Base-by-base conservation (phyloP, 2,113 vertebrate species). In the Brachypteracias leptosomus region DNA sequence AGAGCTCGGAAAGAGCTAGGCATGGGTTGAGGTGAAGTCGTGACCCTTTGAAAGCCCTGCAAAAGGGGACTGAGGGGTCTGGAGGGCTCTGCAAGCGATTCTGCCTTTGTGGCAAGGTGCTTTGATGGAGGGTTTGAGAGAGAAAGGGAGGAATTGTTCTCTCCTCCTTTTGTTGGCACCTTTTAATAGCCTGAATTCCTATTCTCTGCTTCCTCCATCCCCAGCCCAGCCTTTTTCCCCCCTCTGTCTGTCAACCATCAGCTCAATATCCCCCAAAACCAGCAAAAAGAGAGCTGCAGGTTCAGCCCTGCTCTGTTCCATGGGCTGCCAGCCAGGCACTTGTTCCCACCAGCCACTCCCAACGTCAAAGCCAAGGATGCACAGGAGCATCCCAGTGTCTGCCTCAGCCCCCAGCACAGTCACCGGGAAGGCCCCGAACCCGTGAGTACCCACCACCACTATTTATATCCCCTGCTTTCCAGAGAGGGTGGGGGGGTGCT, bases 11-110 rank as follows among this genome's bases (percentile, higher is more conserved):
- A 54, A 47, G 13, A 10, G 55, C 13, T 3, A 1, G 40, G 36
- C 29, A 9, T 0, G 5, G 42, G 8, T 4, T 13, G 17, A 35
- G 59, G 5, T 1, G 42, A 70, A 46, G 38, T 35, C 3, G 0
- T 2, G 1, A 35, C n/a, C 38, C 46, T 55, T 35, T 14, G 46
- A 70, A 89, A 63, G 29, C 42, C 22, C 47, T 2, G 22, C 15
- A 22, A 38, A 22, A 8, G 57, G 6, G 22, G 35, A 20, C 11
- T 5, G 2, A 17, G 21, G 11, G 52, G n/a, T n/a, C 25, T 13
- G 31, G 26, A 10, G 11, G 73, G 66, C 40, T 40, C n/a, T 4
- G 24, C 19, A 40, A 18, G 21, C 11, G 1, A 36, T 11, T 6
- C 63, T 26, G 57, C 40, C 67, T 38, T 42, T 10, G 46, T 11